Evolutionary conservation across 2,888 invertebrate genomes (phyloP), one percentile per base, ranked within the genome.

Genomic region (Lasioglossum pauxillum): DNA sequence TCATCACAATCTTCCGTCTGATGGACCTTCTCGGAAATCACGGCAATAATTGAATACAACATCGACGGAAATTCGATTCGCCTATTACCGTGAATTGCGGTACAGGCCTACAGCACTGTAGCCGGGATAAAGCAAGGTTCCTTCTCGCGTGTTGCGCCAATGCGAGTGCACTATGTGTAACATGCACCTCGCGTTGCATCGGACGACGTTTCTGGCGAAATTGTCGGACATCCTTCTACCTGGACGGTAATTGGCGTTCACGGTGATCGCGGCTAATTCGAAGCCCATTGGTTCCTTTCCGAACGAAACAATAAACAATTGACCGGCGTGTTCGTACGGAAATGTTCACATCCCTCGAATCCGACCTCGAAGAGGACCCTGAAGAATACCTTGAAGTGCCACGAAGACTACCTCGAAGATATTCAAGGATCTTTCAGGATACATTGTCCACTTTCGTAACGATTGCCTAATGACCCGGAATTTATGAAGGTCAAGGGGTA

Each of bases 201-300:
- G 67, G 8, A 19, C 35, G 35, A 67, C 67, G 67, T 74, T 74
- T 72, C 69, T 46, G 76, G 75, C 67, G 53, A 87, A 87, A 85
- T 83, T 71, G 83, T 85, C 80, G 75, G 14, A 79, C 67, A 80
- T 78, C 82, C 69, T 75, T 80, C 76, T 72, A 71, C 44, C 75
- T 75, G 31, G 75, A 73, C 81, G 78, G 83, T 87, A 87, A 87
- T 87, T 83, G 83, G 86, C 75, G 69, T 75, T 64, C 80, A 27
- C 35, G 75, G 73, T 60, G 75, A 87, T 86, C 80, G 60, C 67
- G 80, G 83, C 75, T 86, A 86, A 87, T 86, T 80, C 44, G 53
- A 53, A n/a, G n/a, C 10, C 57, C 35, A 44, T 74, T 73, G n/a
- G 64, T 77, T 73, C 71, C 16, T 35, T 64, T 41, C 75, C 2